phyloP scores from a whole-genome alignment of 1,140 invertebrate genomes.

The Monomorium pharaonis region DNA sequence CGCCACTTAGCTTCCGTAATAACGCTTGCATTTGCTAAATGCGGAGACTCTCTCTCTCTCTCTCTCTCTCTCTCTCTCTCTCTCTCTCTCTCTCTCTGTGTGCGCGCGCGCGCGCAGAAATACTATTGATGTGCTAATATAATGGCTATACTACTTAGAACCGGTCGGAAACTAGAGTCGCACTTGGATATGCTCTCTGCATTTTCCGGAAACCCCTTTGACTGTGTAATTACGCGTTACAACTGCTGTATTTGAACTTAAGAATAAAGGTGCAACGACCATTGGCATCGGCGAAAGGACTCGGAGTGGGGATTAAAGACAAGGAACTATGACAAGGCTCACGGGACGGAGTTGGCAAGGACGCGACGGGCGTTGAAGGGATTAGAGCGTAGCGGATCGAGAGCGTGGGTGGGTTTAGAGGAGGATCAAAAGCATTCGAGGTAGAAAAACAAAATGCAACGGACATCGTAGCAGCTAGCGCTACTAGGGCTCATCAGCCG shows the following conservation, averaged over 20 bases:
- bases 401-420: slow-evolving; percentile 29
- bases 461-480: neutral
- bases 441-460: slow-evolving; percentile 44
- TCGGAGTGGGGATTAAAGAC: slow-evolving; percentile 35
- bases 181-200: slow-evolving; percentile 6
- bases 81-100: too few species aligned
- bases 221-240: slow-evolving; percentile 52
- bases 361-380: slow-evolving; percentile 45
- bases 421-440: slow-evolving; percentile 49
- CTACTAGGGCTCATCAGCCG: slow-evolving; percentile 36
- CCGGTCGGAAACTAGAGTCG: neutral
- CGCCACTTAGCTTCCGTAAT: slow-evolving; percentile 16
- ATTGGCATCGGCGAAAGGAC: slow-evolving; percentile 34
- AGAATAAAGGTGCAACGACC: slow-evolving; percentile 48
- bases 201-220: slow-evolving; percentile 19
- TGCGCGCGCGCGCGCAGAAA: too few species aligned
- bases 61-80: too few species aligned
- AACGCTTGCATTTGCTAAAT: slow-evolving; percentile 34
- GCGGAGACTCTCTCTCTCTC: too few species aligned
- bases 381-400: slow-evolving; percentile 32
- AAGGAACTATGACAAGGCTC: slow-evolving; percentile 48
- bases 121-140: slow-evolving; percentile 55
- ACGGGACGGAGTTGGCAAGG: slow-evolving; percentile 22
- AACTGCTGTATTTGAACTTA: slow-evolving; percentile 9
- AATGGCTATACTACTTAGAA: slow-evolving; percentile 28